phyloP scores from a whole-genome alignment of 2,888 invertebrate species.

The Trissolcus japonicus region DNA sequence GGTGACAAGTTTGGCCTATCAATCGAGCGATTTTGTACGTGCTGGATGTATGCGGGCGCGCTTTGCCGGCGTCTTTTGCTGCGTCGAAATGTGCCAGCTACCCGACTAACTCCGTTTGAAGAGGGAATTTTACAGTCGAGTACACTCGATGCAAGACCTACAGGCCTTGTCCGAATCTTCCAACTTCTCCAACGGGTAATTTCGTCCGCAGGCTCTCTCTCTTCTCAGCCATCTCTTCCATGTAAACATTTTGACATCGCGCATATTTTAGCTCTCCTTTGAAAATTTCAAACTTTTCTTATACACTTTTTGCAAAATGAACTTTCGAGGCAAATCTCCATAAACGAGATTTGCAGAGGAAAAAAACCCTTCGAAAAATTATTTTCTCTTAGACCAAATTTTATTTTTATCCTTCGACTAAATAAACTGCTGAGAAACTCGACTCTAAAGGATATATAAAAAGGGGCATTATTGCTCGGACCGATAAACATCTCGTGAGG shows the following conservation, averaged over 20 bases:
- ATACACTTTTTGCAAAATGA: not conserved
- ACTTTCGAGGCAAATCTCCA: not conserved
- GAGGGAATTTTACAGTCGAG: constrained; percentile 75
- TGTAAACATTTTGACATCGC: constrained; percentile 45
- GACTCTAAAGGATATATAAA: no score
- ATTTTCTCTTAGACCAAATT: no score
- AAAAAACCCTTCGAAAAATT: no score
- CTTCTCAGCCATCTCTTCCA: constrained; percentile 19
- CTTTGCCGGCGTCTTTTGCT: constrained; percentile 53
- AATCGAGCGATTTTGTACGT: constrained; percentile 69
- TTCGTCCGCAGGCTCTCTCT: constrained; percentile 51
- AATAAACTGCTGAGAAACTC: no score
- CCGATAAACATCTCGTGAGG: no score
- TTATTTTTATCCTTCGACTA: no score
- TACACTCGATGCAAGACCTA: constrained; percentile 70
- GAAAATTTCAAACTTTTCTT: constrained; percentile 14
- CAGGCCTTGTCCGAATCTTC: constrained; percentile 62
- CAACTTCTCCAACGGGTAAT: constrained; percentile 56
- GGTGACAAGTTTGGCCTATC: constrained; percentile 64
- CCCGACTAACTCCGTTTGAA: constrained; percentile 69
- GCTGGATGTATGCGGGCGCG: constrained; percentile 62
- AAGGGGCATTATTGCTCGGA: no score
- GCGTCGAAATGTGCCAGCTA: constrained; percentile 68
- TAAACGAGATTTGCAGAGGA: no score
- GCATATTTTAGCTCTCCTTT: constrained; percentile 35